A percentile compares a stretch with the other conserved stretches of the same genome.
Evolutionary conservation across 2,113 vertebrate genomes (phyloP).

Genomic region (Petrocephalus zakoni): DNA sequence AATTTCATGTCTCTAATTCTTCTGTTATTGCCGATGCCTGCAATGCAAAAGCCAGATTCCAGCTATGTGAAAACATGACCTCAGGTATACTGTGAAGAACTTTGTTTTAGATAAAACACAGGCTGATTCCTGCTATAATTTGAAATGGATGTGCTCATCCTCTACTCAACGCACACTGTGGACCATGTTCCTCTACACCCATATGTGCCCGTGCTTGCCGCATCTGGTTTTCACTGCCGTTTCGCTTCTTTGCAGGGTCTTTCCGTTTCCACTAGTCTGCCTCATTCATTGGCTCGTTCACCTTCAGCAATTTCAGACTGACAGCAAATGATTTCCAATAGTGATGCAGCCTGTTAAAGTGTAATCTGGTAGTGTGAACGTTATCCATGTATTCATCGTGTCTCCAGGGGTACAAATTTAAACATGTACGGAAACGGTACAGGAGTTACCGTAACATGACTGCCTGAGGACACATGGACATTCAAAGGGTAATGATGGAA

Average conservation of each 20-base stretch:
- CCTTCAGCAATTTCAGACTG: background rate
- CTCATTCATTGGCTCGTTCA: background rate
- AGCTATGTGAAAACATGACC: constrained; percentile 11
- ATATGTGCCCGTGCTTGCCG: too few species aligned
- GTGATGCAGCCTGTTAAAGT: background rate
- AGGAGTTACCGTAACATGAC: too few species aligned
- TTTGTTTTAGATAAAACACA: background rate
- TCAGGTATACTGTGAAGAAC: background rate
- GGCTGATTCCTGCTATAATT: background rate
- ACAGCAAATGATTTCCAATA: background rate
- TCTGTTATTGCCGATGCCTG: constrained; percentile 9
- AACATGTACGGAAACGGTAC: background rate
- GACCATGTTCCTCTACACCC: background rate
- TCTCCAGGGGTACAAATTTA: background rate
- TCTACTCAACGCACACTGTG: background rate
- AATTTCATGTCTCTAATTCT: constrained; percentile 32
- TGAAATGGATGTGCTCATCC: background rate
- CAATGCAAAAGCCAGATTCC: background rate
- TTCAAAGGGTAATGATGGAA: background rate
- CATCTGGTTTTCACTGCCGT: background rate
- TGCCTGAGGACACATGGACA: background rate
- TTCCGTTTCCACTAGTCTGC: background rate
- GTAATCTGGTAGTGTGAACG: background rate
- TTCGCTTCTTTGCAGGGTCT: background rate
- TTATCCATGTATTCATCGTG: background rate